Evolutionary conservation across 2,797 vertebrate genomes (phyloP).

Genomic region (Buceros bicornis): DNA sequence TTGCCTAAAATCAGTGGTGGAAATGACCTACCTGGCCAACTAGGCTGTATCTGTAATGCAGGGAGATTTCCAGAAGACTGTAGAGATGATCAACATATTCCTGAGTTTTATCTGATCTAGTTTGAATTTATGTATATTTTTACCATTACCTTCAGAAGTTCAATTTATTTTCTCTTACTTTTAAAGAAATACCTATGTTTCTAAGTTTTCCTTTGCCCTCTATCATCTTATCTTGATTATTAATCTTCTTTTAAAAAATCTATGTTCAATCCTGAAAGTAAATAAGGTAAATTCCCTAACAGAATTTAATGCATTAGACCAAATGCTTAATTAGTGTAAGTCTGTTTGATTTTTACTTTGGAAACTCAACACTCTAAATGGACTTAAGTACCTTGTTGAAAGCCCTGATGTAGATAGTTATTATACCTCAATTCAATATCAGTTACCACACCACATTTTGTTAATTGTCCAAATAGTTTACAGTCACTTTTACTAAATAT

Average conservation of each 20-base stretch:
- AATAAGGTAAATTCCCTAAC: background rate
- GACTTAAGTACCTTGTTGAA: background rate
- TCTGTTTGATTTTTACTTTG: background rate
- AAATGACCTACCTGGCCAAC: background rate
- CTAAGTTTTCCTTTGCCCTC: background rate
- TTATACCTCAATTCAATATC: background rate
- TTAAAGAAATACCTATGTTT: background rate
- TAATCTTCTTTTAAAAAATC: background rate
- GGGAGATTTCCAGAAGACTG: background rate
- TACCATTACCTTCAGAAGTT: background rate
- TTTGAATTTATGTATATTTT: background rate
- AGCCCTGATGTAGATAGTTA: background rate
- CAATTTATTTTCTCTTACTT: background rate
- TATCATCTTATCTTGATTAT: background rate
- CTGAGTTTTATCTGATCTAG: background rate
- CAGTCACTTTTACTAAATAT: background rate
- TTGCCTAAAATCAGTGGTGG: background rate
- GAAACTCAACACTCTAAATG: background rate
- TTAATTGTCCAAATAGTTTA: background rate
- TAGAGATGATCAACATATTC: background rate
- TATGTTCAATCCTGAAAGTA: background rate
- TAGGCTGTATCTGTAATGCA: background rate
- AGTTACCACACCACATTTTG: background rate
- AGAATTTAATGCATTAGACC: background rate
- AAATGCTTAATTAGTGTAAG: background rate